Percentiles rank a stretch among this genome's conserved stretches.
Conservation (phyloP, 2,888 invertebrate genomes). For the Leucophenga maculata region DNA sequence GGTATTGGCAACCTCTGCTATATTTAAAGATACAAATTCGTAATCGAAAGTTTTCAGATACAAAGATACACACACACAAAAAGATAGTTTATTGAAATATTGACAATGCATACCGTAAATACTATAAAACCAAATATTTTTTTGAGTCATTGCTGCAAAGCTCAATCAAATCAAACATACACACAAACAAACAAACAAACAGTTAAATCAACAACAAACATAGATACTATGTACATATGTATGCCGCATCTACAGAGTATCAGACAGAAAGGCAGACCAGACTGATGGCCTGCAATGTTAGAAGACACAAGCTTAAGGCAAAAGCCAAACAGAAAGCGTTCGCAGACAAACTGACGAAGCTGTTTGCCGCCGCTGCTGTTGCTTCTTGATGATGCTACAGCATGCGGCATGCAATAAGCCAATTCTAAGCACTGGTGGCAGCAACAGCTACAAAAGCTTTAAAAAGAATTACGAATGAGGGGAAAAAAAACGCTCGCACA, state of each 20-base stretch:
- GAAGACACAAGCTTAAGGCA: neutral
- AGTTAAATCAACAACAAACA: too few relatives aligned
- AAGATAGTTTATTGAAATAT: too few relatives aligned
- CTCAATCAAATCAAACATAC: too few relatives aligned
- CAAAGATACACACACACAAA: too few relatives aligned
- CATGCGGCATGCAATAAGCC: neutral
- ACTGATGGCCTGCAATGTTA: neutral
- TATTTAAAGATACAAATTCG: too few relatives aligned
- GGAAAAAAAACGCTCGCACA: neutral
- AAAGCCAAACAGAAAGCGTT: neutral
- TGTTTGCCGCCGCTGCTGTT: neutral
- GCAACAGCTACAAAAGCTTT: slow-evolving; percentile 5
- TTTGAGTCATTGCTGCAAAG: too few relatives aligned
- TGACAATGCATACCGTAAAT: too few relatives aligned
- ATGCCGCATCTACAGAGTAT: neutral
- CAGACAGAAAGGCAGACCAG: slow-evolving; percentile 11
- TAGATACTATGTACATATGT: too few relatives aligned
- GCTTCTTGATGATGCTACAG: neutral
- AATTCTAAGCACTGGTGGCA: neutral
- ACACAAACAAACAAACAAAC: too few relatives aligned
- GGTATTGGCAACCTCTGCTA: too few relatives aligned
- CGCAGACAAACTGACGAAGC: neutral
- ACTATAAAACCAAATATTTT: too few relatives aligned
- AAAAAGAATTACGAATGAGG: neutral
- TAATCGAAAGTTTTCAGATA: too few relatives aligned